Percentiles rank a stretch among this genome's conserved stretches.
Conservation (phyloP, 2,113 vertebrate species). For the Epinephelus moara region DNA sequence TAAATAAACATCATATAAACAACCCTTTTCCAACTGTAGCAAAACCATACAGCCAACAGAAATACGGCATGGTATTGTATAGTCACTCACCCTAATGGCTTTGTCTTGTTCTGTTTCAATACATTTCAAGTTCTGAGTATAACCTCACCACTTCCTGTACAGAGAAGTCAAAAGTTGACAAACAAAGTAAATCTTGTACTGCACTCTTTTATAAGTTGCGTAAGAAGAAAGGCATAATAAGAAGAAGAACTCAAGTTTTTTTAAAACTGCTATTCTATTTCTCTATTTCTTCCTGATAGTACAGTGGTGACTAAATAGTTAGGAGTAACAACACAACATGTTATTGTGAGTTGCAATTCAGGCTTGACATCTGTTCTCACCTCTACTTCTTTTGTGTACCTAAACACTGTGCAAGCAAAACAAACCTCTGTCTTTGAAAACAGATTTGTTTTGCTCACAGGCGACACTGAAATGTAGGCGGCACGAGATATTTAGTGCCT, state of each 20-base stretch:
- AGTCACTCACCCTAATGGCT: not conserved
- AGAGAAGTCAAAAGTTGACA: slow-evolving; percentile 25
- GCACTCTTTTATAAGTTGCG: not conserved
- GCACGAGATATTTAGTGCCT: not conserved
- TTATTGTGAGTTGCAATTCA: not conserved
- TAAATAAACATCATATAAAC: not conserved
- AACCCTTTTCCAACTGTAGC: not conserved
- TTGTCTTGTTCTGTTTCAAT: not conserved
- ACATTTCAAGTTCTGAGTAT: slow-evolving; percentile 14
- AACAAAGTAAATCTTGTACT: not conserved
- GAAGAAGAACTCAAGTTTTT: not conserved
- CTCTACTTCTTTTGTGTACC: not conserved
- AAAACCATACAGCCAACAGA: no score
- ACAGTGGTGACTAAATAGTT: not conserved
- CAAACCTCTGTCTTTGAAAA: slow-evolving; percentile 20
- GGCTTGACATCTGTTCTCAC: not conserved
- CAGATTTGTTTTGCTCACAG: slow-evolving; percentile 41
- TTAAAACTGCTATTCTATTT: not conserved
- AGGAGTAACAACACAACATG: not conserved
- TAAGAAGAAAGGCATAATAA: not conserved
- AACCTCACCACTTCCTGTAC: slow-evolving; percentile 56
- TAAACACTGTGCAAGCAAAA: not conserved
- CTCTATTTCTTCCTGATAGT: not conserved
- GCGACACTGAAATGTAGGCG: not conserved
- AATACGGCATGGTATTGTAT: no score